Conservation (phyloP, 2,113 vertebrate species). For the Ctenomys sociabilis region DNA sequence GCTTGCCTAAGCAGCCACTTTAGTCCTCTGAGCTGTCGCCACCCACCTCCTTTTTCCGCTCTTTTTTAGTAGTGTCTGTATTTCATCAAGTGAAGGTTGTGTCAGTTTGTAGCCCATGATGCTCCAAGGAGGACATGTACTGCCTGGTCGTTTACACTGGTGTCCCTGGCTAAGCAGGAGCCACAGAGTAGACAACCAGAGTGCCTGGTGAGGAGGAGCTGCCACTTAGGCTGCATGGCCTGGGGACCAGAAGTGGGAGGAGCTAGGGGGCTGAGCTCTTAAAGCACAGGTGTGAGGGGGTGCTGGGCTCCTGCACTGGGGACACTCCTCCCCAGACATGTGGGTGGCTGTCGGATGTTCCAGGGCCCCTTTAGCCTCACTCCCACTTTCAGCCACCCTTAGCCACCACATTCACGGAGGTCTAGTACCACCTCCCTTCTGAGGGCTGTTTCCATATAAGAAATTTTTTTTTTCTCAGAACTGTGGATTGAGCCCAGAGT, state of each 20-base stretch:
- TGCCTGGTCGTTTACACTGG: neutral
- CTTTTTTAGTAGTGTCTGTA: neutral
- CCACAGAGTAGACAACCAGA: neutral
- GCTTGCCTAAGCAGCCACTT: too few species aligned
- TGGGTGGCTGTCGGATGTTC: neutral
- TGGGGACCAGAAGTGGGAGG: rapidly evolving
- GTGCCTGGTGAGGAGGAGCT: neutral
- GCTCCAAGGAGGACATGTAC: neutral
- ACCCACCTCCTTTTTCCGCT: too few species aligned
- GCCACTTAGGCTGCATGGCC: neutral
- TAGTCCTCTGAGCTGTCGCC: too few species aligned
- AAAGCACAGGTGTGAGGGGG: neutral
- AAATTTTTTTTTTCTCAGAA: neutral
- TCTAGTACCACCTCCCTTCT: neutral
- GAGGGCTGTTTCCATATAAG: neutral
- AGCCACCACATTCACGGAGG: neutral
- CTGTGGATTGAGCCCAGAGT: neutral
- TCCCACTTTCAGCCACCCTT: neutral
- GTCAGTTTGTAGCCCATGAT: neutral
- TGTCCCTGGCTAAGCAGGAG: neutral
- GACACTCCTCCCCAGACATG: neutral
- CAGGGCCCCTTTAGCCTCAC: neutral
- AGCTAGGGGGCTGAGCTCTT: neutral
- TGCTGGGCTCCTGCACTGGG: neutral
- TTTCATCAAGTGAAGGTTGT: neutral